A percentile compares a stretch with the other conserved stretches of the same genome.
Conservation (phyloP, 2,888 invertebrate species). For the Tromatobia lineatoria region DNA sequence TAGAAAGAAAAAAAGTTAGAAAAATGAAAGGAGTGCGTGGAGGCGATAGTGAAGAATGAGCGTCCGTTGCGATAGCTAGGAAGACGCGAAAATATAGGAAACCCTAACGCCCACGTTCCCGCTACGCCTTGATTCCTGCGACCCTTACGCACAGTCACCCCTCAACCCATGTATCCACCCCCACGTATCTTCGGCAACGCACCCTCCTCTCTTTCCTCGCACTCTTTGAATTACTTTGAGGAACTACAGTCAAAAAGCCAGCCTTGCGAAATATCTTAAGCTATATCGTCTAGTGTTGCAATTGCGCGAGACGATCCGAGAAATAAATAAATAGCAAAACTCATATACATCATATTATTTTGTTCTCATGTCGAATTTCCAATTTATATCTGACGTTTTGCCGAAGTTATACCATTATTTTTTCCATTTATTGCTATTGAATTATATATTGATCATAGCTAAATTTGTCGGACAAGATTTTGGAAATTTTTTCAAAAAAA, state of each 20-base stretch:
- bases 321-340: too few relatives aligned
- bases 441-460: too few relatives aligned
- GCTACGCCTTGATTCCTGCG: conserved; percentile 17
- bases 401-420: too few relatives aligned
- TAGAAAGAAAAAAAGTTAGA: not conserved
- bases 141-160: conserved; percentile 12
- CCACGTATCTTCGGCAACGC: not conserved
- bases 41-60: conserved; percentile 18
- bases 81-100: conserved; percentile 1
- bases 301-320: too few relatives aligned
- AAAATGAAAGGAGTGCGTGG: not conserved
- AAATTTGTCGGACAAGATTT: too few relatives aligned
- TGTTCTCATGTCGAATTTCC: too few relatives aligned
- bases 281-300: too few relatives aligned
- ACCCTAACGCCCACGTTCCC: conserved; percentile 29
- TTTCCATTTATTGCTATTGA: too few relatives aligned
- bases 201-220: conserved; percentile 10
- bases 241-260: not conserved
- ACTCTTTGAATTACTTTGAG: not conserved
- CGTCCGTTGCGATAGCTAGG: not conserved
- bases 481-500: too few relatives aligned
- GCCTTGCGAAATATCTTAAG: not conserved
- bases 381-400: too few relatives aligned
- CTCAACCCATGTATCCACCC: not conserved
- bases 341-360: too few relatives aligned